These are phyloP conservation scores for Centropristis striata DNA, from an alignment of 2,113 vertebrate genomes.

Conservation along the genomic window DNA sequence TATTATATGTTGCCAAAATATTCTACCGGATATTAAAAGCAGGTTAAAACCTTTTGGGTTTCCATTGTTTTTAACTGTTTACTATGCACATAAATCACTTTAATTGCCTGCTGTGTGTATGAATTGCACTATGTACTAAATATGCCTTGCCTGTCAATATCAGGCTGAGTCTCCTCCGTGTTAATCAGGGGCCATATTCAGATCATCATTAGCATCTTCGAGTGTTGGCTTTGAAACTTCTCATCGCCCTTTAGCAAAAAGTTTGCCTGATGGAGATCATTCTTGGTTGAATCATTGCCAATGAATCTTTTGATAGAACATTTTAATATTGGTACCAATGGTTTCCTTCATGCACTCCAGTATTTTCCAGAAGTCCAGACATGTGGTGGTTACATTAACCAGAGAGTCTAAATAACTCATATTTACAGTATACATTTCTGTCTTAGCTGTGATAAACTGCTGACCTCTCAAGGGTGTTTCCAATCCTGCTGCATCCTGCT, in stretches of 20 bases:
- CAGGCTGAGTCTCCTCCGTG: background rate
- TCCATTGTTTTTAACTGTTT: background rate
- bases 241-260: background rate
- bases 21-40: background rate
- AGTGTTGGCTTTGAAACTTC: background rate
- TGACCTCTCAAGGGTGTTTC: constrained; percentile 6
- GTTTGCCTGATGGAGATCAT: background rate
- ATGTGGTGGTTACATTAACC: constrained; percentile 13
- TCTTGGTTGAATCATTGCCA: constrained; percentile 9
- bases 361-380: too few species aligned
- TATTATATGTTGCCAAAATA: background rate
- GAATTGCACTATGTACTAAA: background rate
- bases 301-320: constrained; percentile 1
- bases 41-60: background rate
- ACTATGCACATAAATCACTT: background rate
- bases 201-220: background rate
- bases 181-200: background rate
- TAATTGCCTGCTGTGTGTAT: background rate
- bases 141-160: background rate
- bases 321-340: constrained; percentile 9
- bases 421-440: background rate
- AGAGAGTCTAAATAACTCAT: background rate
- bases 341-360: background rate
- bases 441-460: background rate
- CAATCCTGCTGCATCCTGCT: constrained; percentile 10